Base-by-base conservation (phyloP, 2,797 vertebrate genomes). In the Lacerta agilis region DNA sequence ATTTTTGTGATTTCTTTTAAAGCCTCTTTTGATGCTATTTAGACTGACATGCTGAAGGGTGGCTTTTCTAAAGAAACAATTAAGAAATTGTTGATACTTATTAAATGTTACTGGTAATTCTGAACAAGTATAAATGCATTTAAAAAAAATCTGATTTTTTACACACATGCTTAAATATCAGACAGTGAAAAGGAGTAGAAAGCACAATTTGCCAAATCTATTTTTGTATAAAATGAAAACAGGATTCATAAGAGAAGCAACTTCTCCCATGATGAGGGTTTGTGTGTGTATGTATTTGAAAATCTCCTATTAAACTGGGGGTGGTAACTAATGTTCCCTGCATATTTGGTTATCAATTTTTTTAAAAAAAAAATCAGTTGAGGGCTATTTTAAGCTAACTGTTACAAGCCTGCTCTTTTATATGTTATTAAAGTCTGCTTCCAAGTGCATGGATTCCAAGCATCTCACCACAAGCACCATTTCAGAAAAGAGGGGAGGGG, bases 51-150 rank as follows among this genome's bases (percentile, higher is more conserved):
- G 2, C 87, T 61, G 93, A 94, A 94, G 94, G 92, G 91, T 90
- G 77, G 83, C 94, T 94, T 95, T 87, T 95, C 94, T 93, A 93
- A 93, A 94, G 92, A 92, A 95, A 94, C 95, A 96, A 96, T 97
- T 96, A 96, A 96, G 93, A 97, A 97, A 96, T 94, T 96, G 93
- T 94, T 96, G 96, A 94, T 94, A 96, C 95, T 95, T 96, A 96
- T 96, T 94, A 97, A 97, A 94, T 91, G 94, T 95, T 95, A 90
- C 88, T 89, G 94, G 90, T 94, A 92, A 93, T 91, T 95, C 89
- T 90, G 94, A 95, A 95, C 95, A 96, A 95, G 90, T 93, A 90
- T 90, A 92, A 93, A 91, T 79, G 84, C 88, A 93, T 93, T 94
- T 95, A 93, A 11, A 94, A 86, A 45, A 29, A 94, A 86, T 80